Percentiles rank a stretch among this genome's conserved stretches.
These are phyloP conservation scores for Halcyon leucocephala DNA, from an alignment of 2,797 vertebrate genomes.

Conservation along the genomic window DNA sequence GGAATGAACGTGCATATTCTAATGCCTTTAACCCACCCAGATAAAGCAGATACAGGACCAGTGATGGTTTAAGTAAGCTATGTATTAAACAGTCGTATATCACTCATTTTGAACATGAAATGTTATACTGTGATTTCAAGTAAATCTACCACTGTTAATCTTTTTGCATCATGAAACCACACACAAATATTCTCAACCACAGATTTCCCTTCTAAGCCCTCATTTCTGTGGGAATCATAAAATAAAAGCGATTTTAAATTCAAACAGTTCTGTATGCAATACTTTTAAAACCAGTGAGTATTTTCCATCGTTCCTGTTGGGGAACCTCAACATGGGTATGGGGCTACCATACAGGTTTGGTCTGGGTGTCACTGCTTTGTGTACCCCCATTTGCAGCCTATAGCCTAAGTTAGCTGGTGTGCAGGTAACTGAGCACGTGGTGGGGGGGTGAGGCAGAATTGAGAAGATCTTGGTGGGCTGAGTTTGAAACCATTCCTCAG, in stretches of 20 bases:
- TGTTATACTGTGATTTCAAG: background rate
- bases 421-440: background rate
- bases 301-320: background rate
- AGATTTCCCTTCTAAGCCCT: background rate
- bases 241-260: background rate
- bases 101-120: background rate
- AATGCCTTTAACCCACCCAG: background rate
- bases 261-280: background rate
- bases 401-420: background rate
- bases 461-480: background rate
- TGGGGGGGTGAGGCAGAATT: background rate
- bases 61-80: background rate
- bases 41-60: background rate
- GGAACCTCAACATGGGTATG: too few species aligned
- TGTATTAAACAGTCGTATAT: background rate
- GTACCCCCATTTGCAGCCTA: background rate
- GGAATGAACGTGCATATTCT: background rate
- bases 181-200: background rate
- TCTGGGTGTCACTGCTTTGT: rapidly evolving
- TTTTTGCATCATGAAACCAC: background rate
- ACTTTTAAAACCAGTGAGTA: background rate
- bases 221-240: background rate
- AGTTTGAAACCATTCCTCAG: background rate
- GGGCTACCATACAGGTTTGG: background rate
- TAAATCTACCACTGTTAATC: background rate